phyloP scores from a whole-genome alignment of 2,797 vertebrate genomes.

The Smutsia temminckii region DNA sequence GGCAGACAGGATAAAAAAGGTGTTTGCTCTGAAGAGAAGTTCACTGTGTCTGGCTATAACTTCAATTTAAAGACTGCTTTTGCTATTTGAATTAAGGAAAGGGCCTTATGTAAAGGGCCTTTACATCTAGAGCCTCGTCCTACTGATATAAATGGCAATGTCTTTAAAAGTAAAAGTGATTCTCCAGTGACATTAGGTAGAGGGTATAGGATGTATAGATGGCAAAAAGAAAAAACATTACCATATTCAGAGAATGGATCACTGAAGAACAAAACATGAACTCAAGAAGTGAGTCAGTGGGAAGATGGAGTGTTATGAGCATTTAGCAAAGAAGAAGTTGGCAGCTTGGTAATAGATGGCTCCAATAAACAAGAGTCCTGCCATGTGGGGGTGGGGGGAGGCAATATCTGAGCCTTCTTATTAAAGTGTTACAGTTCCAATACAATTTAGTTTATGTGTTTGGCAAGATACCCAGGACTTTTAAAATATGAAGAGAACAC shows the following conservation, averaged over 20 bases:
- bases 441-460: conserved; percentile 55
- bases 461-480: conserved; percentile 49
- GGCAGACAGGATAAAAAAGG: neutral
- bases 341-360: neutral
- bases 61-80: neutral
- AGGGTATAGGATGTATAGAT: neutral
- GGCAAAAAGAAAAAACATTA: neutral
- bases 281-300: neutral
- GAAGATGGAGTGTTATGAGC: neutral
- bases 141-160: neutral
- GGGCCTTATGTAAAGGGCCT: neutral
- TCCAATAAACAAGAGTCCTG: neutral
- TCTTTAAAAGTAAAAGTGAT: neutral
- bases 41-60: neutral
- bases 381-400: neutral
- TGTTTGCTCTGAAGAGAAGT: neutral
- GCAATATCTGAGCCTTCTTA: neutral
- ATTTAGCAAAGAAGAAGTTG: conserved; percentile 37
- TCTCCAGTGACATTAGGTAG: neutral
- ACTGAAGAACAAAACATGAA: conserved; percentile 1
- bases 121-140: neutral
- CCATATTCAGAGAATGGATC: neutral
- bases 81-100: conserved; percentile 32
- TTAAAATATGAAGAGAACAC: conserved; percentile 59
- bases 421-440: conserved; percentile 53